Evolutionary conservation across 1,140 invertebrate species (phyloP), one percentile per base, ranked within the genome.

Genomic region (Geopemphigus sp.): DNA sequence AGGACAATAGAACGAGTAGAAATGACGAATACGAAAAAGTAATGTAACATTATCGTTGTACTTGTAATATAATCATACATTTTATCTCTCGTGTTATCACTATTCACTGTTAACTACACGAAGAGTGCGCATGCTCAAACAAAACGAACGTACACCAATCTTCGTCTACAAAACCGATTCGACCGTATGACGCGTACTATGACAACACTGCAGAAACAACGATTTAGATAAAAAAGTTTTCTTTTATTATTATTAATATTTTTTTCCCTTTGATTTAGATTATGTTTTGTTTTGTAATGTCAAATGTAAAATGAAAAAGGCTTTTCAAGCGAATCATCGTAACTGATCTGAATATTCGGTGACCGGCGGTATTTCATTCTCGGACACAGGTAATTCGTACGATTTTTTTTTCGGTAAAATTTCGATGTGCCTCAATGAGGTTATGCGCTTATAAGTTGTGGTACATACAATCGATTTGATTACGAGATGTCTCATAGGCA

Each of bases 401-500:
- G n/a, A n/a, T n/a, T n/a, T n/a, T 57, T 68, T 59, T 74, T 74
- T 74, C 24, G 54, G 24, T 56, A 57, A 74, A 74, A 39, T 74
- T 57, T 53, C 53, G 1, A 11, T 8, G 50, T 45, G 29, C 15
- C 54, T 74, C 72, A 59, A 59, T 74, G 72, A 74, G 72, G 72
- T 74, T 74, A 74, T 54, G 29, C 72, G 54, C 54, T 74, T 39
- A n/a, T n/a, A n/a, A n/a, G n/a, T n/a, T n/a, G 24, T 74, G 11
- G 29, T 61, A 50, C 73, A 61, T 45, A 76, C 57, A 76, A 76
- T 76, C 73, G 73, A 61, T 61, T 61, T 76, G 73, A 76, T 76
- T 76, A 76, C 73, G 26, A 76, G 56, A 50, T 53, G n/a, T 53
- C 32, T 32, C 50, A 39, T 57, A 47, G 56, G 56, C 56, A 76